Percentiles rank a stretch among this genome's conserved stretches.
phyloP scores from a whole-genome alignment of 1,140 invertebrate genomes.

The Pomacea maculata region DNA sequence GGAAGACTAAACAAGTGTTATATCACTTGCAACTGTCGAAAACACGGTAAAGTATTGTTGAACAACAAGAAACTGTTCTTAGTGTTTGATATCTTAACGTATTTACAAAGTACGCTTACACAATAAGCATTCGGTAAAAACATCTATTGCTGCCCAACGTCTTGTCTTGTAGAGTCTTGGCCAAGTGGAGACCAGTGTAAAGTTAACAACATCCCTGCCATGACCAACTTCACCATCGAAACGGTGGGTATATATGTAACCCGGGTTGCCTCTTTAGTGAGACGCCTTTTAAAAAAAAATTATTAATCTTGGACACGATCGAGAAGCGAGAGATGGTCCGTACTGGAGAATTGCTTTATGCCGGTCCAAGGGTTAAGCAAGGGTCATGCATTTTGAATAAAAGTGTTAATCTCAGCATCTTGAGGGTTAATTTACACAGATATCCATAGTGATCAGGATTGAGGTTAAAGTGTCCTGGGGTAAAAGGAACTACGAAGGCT shows the following conservation, averaged over 20 bases:
- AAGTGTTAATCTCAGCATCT: not conserved
- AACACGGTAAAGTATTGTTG: no score
- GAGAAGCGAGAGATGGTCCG: not conserved
- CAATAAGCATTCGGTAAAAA: no score
- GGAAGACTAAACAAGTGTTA: no score
- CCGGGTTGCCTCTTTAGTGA: not conserved
- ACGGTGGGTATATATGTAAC: not conserved
- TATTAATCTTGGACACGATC: not conserved
- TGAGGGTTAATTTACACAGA: no score
- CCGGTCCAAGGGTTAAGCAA: not conserved
- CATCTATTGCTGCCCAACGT: no score
- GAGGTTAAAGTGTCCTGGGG: no score
- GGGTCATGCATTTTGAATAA: conserved; percentile 5
- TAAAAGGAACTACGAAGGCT: not conserved
- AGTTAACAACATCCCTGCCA: conserved; percentile 10
- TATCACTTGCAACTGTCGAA: no score
- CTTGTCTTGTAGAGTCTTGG: not conserved
- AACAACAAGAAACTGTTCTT: no score
- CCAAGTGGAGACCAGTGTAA: not conserved
- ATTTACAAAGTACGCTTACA: no score
- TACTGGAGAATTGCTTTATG: no score
- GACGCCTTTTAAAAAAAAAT: not conserved
- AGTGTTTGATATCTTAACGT: no score
- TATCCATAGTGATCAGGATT: no score
- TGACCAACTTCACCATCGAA: conserved; percentile 11